phyloP scores from a whole-genome alignment of 2,113 vertebrate genomes.

The Myanophis thanlyinensis region DNA sequence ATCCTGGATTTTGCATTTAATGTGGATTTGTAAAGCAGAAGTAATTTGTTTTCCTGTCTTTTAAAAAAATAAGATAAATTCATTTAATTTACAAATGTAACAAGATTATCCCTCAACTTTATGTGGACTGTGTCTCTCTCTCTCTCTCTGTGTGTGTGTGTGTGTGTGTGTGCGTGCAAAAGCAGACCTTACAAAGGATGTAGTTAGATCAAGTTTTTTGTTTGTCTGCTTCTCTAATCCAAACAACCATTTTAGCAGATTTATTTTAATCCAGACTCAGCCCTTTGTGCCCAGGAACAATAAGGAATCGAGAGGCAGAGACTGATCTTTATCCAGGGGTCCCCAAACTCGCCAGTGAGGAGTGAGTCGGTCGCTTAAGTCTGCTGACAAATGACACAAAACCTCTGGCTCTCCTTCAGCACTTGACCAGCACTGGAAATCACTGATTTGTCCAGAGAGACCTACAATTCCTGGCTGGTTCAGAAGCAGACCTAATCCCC shows the following conservation, averaged over 20 bases:
- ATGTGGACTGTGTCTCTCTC: not conserved
- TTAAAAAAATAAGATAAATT: not conserved
- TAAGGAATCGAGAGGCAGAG: not conserved
- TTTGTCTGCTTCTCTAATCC: not conserved
- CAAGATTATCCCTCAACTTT: fast-evolving
- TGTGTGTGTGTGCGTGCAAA: not conserved
- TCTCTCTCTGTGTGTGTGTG: not conserved
- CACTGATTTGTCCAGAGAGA: not conserved
- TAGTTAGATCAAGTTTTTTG: not conserved
- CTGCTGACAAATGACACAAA: not conserved
- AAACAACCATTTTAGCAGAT: not conserved
- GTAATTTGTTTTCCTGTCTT: not conserved
- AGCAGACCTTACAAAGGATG: not conserved
- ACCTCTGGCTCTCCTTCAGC: not conserved
- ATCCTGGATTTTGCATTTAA: not conserved
- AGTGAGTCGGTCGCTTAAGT: not conserved
- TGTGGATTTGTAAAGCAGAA: not conserved
- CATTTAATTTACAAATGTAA: not conserved
- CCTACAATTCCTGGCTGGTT: not conserved
- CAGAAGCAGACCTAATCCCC: not conserved
- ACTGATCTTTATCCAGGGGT: not conserved
- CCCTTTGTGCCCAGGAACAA: not conserved
- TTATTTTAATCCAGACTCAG: not conserved
- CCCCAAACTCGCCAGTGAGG: not conserved
- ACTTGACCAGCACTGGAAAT: not conserved